Evolutionary conservation across 2,113 vertebrate genomes (phyloP).

Genomic region (Panthera uncia): DNA sequence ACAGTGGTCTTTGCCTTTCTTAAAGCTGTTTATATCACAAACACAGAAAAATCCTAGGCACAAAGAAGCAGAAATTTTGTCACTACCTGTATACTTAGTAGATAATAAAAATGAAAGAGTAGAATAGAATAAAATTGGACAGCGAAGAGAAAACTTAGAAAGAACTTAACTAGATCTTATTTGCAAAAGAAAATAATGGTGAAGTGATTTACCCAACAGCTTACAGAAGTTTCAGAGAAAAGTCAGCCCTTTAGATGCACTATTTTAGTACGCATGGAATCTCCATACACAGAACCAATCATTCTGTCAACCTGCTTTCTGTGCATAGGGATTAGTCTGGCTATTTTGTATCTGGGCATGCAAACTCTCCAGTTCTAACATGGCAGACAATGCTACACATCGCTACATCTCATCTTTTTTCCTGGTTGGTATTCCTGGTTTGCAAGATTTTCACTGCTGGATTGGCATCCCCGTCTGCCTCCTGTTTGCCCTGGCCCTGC

Average conservation of each 20-base stretch:
- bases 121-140: background rate
- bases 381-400: slow-evolving; percentile 1
- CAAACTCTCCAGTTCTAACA: background rate
- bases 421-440: background rate
- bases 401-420: background rate
- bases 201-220: background rate
- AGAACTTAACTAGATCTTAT: background rate
- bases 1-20: background rate
- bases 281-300: background rate
- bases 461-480: background rate
- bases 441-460: background rate
- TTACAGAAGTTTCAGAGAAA: background rate
- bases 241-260: background rate
- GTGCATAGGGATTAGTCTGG: background rate
- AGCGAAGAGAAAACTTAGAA: background rate
- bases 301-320: background rate
- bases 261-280: background rate
- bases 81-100: background rate
- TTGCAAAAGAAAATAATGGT: background rate
- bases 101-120: background rate
- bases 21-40: background rate
- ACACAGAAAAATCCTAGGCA: background rate
- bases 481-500: background rate
- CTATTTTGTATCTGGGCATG: background rate
- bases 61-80: background rate